Conservation (phyloP, 2,113 vertebrate species). For the Dasyurus viverrinus region DNA sequence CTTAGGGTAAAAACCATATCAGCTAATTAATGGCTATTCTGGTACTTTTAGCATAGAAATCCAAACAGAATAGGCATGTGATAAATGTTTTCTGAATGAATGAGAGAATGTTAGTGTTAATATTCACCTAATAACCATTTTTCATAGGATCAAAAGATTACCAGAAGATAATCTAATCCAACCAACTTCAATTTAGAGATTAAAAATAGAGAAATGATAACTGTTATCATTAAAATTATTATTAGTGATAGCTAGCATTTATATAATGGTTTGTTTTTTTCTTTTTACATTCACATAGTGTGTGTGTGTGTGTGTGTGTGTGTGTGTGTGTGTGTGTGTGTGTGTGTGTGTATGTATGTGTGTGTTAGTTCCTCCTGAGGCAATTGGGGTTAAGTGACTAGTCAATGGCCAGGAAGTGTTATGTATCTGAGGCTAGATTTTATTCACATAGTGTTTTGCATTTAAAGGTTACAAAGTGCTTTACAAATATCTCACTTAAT, state of each 20-base stretch:
- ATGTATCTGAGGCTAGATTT: too few relatives aligned
- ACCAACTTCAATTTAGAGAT: not conserved
- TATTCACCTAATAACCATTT: not conserved
- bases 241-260: not conserved
- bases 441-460: not conserved
- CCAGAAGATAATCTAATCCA: not conserved
- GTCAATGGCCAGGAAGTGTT: too few relatives aligned
- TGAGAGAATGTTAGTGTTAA: not conserved
- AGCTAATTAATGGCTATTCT: not conserved
- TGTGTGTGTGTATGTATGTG: too few relatives aligned
- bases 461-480: not conserved
- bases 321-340: too few relatives aligned
- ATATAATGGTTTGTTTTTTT: not conserved
- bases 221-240: not conserved
- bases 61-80: not conserved
- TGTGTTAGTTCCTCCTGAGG: too few relatives aligned
- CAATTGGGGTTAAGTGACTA: too few relatives aligned
- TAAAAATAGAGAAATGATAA: not conserved
- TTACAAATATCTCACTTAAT: not conserved
- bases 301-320: too few relatives aligned
- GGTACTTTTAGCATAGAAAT: not conserved
- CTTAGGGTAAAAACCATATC: not conserved
- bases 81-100: not conserved
- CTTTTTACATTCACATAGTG: not conserved
- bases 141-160: not conserved